Percentiles rank a stretch among this genome's conserved stretches.
phyloP scores from a whole-genome alignment of 1,140 invertebrate species.

The Leptinotarsa texana region DNA sequence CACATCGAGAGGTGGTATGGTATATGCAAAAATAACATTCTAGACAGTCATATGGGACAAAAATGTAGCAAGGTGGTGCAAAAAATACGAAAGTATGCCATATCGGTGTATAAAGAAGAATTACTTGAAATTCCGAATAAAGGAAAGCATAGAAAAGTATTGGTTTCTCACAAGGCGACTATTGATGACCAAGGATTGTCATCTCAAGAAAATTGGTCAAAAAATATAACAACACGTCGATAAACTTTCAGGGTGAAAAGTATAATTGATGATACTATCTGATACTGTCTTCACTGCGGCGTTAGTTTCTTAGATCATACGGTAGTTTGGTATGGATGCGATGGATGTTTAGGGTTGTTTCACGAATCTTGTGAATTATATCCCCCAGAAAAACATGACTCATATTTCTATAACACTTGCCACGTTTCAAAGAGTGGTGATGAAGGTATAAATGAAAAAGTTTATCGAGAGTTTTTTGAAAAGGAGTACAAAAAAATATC shows the following conservation, averaged over 20 bases:
- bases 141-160: neutral
- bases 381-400: neutral
- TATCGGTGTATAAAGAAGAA: slow-evolving; percentile 11
- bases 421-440: neutral
- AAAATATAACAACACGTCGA: neutral
- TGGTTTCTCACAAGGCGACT: neutral
- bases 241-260: neutral
- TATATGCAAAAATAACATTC: slow-evolving; percentile 22
- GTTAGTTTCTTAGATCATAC: neutral
- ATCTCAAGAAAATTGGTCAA: slow-evolving; percentile 7
- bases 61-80: slow-evolving; percentile 5
- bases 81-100: neutral
- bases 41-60: neutral
- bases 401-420: neutral
- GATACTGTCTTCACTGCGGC: too few species aligned
- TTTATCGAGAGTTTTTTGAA: too few species aligned
- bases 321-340: neutral
- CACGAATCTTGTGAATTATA: neutral
- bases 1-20: slow-evolving; percentile 19
- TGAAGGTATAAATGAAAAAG: too few species aligned
- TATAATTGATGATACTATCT: neutral
- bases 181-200: neutral
- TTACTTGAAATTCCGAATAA: slow-evolving; percentile 3
- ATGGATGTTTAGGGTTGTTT: neutral
- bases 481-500: too few species aligned